Conservation (phyloP, 2,888 invertebrate genomes). For the Sericinus montela region DNA sequence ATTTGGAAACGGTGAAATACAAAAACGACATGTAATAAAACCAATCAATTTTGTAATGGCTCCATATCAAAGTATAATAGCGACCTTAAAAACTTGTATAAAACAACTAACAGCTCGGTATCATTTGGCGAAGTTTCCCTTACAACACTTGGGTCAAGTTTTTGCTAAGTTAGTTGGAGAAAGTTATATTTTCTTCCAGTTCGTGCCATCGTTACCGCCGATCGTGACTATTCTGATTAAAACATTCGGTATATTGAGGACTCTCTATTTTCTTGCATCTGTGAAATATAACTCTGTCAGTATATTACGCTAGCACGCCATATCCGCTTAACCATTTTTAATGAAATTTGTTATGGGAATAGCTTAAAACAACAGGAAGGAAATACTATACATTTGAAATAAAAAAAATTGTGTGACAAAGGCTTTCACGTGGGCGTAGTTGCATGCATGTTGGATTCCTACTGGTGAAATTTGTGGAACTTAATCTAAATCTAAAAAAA, state of each 20-base stretch:
- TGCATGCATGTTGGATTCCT: too few species aligned
- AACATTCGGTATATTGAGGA: constrained; percentile 37
- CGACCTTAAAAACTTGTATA: constrained; percentile 40
- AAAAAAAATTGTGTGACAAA: too few species aligned
- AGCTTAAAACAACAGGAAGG: too few species aligned
- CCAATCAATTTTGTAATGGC: constrained; percentile 19
- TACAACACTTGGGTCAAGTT: constrained; percentile 33
- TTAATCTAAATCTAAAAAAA: too few species aligned
- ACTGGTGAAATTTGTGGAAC: too few species aligned
- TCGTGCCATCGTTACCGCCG: constrained; percentile 63
- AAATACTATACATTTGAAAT: too few species aligned
- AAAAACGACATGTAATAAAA: constrained; percentile 2
- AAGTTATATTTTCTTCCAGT: constrained; percentile 54
- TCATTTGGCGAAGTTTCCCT: constrained; percentile 45
- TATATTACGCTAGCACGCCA: too few species aligned
- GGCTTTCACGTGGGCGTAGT: too few species aligned
- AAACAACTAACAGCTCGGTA: constrained; percentile 46
- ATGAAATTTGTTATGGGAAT: too few species aligned
- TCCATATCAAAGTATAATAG: neutral
- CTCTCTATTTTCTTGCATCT: neutral
- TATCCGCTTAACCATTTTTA: too few species aligned
- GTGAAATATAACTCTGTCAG: too few species aligned
- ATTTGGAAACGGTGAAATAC: too few species aligned
- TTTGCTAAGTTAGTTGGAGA: constrained; percentile 42
- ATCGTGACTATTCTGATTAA: constrained; percentile 73